Percentiles rank a stretch among this genome's conserved stretches.
Conservation (phyloP, 2,113 vertebrate genomes). For the Channa maculata region DNA sequence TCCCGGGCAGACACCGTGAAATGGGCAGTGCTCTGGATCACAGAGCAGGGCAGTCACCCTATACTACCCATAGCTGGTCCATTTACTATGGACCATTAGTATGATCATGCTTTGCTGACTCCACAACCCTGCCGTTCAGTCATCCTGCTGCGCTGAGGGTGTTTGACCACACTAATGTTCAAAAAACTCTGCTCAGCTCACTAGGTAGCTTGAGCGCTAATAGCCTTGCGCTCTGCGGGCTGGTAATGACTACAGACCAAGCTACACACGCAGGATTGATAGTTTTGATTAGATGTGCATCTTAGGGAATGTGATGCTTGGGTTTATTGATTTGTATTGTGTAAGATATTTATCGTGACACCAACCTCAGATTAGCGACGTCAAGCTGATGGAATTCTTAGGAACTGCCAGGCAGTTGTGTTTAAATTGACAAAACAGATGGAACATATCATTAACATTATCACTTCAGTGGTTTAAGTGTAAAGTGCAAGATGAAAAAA, state of each 20-base stretch:
- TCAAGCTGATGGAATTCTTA: constrained; percentile 42
- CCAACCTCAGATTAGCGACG: constrained; percentile 41
- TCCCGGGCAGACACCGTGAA: constrained; percentile 81
- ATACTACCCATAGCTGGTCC: constrained; percentile 64
- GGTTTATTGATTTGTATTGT: constrained; percentile 77
- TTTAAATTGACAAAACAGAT: constrained; percentile 59
- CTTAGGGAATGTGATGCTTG: constrained; percentile 63
- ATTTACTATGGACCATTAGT: constrained; percentile 85
- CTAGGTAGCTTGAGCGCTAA: constrained; percentile 66
- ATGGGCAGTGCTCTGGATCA: constrained; percentile 82
- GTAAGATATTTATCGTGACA: constrained; percentile 66
- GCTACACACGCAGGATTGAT: constrained; percentile 74
- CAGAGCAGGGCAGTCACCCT: constrained; percentile 67
- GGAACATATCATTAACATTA: constrained; percentile 19
- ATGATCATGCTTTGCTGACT: constrained; percentile 71
- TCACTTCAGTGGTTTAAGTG: not conserved
- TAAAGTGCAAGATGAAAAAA: too few relatives aligned
- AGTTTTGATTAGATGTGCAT: constrained; percentile 77
- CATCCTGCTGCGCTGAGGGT: constrained; percentile 61
- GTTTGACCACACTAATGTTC: constrained; percentile 72
- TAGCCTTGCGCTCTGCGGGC: constrained; percentile 59
- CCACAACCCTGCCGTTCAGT: constrained; percentile 64
- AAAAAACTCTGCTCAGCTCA: constrained; percentile 65
- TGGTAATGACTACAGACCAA: constrained; percentile 68
- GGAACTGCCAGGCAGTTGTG: constrained; percentile 35